Evolutionary conservation across 2,888 invertebrate genomes (phyloP).

Genomic region (Cheilosia urbana): DNA sequence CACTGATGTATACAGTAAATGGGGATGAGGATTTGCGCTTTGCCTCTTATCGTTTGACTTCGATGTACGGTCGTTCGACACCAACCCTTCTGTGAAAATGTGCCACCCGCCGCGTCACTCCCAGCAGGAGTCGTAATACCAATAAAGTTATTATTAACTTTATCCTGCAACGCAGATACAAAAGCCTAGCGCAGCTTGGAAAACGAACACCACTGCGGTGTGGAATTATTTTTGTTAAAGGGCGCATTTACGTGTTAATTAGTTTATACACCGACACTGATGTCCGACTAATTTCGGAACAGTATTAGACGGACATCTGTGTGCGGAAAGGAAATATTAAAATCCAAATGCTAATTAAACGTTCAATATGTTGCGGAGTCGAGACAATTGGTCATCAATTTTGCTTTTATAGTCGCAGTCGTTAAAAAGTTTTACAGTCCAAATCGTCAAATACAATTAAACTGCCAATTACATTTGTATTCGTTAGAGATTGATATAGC

Average conservation of each 20-base stretch:
- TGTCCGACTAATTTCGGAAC: not conserved
- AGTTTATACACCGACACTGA: not conserved
- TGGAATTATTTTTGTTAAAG: not conserved
- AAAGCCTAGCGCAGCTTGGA: not conserved
- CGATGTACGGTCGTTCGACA: not conserved
- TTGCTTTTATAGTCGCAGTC: too few species aligned
- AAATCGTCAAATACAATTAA: not conserved
- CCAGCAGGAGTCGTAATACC: slow-evolving; percentile 30
- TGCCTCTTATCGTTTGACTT: not conserved
- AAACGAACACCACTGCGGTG: not conserved
- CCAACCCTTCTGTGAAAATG: slow-evolving; percentile 19
- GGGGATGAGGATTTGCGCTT: not conserved
- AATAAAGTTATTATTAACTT: slow-evolving; percentile 35
- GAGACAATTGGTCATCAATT: too few species aligned
- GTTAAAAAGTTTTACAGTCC: too few species aligned
- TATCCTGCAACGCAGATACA: not conserved
- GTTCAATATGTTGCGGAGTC: not conserved
- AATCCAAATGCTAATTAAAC: not conserved
- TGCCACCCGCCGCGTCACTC: slow-evolving; percentile 1
- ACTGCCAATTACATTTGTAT: slow-evolving; percentile 3
- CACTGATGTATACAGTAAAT: too few species aligned
- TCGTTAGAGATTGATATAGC: not conserved
- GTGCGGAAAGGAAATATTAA: too few species aligned
- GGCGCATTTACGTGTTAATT: slow-evolving; percentile 1
- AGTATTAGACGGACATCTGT: not conserved